phyloP scores from a whole-genome alignment of 2,888 invertebrate species.

The Drosophila atroscutellata region DNA sequence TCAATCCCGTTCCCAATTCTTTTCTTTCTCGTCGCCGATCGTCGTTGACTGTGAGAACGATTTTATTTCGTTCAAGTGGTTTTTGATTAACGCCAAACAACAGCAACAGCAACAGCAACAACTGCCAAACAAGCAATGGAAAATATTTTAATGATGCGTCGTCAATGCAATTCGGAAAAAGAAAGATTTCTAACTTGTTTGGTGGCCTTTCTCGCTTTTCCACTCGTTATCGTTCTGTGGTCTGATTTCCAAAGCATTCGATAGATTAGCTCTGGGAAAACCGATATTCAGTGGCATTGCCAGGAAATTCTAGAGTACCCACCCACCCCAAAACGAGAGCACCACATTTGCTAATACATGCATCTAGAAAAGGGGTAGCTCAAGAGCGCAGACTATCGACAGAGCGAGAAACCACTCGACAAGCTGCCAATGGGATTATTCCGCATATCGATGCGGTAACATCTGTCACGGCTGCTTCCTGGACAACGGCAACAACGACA shows the following conservation, averaged over 20 bases:
- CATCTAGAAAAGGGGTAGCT: constrained; percentile 54
- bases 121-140: constrained; percentile 67
- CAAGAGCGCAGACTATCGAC: constrained; percentile 25
- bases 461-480: constrained; percentile 75
- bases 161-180: constrained; percentile 68
- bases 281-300: constrained; percentile 15
- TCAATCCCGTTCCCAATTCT: constrained; percentile 64
- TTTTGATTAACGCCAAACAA: constrained; percentile 74
- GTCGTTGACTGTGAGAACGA: constrained; percentile 77
- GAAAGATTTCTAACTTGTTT: constrained; percentile 76
- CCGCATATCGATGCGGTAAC: constrained; percentile 69
- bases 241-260: constrained; percentile 48
- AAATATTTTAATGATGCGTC: constrained; percentile 79
- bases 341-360: not conserved
- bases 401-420: constrained; percentile 57
- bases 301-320: constrained; percentile 13
- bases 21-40: constrained; percentile 47
- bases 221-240: constrained; percentile 44
- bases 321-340: constrained; percentile 40
- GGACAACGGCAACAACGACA: constrained; percentile 39
- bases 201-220: constrained; percentile 60
- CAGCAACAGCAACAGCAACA: constrained; percentile 35
- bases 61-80: constrained; percentile 81
- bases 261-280: constrained; percentile 64
- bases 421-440: constrained; percentile 65